A percentile compares a stretch with the other conserved stretches of the same genome.
Evolutionary conservation across 1,140 invertebrate genomes (phyloP).

Genomic region (Tigriopus japonicus): DNA sequence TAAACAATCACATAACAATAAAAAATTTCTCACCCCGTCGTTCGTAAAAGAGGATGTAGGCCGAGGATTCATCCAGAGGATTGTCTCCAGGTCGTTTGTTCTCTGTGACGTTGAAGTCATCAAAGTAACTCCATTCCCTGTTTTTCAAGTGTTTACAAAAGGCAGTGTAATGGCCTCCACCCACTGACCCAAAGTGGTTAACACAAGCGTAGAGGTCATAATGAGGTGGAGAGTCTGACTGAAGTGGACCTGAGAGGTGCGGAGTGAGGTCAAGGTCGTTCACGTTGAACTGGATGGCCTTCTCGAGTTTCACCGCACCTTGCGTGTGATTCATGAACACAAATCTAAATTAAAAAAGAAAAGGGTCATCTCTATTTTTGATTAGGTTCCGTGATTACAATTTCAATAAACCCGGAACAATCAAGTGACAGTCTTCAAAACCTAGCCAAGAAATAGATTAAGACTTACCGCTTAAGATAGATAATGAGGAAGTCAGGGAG

Average conservation of each 20-base stretch:
- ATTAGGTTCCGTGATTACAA: too few relatives aligned
- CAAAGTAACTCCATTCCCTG: constrained; percentile 43
- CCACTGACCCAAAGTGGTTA: constrained; percentile 46
- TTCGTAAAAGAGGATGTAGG: constrained; percentile 47
- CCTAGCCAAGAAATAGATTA: too few relatives aligned
- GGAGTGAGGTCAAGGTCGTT: constrained; percentile 32
- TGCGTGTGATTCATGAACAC: constrained; percentile 41
- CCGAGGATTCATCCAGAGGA: constrained; percentile 35
- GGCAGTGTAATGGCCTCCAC: constrained; percentile 45
- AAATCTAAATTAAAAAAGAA: constrained; percentile 33
- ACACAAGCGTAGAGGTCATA: constrained; percentile 47
- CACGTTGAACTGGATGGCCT: constrained; percentile 42
- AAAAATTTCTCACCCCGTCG: constrained; percentile 28
- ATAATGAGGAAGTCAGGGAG: constrained; percentile 48
- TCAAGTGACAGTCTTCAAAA: too few relatives aligned
- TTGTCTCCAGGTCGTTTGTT: constrained; percentile 35
- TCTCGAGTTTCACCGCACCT: constrained; percentile 39
- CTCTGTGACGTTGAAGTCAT: constrained; percentile 38
- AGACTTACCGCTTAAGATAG: constrained; percentile 41
- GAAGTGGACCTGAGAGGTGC: constrained; percentile 25
- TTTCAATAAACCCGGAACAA: too few relatives aligned
- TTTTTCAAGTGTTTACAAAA: constrained; percentile 40
- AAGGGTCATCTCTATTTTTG: background rate
- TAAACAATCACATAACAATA: too few relatives aligned
- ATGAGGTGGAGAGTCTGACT: constrained; percentile 19